These are phyloP conservation scores for Cinclus cinclus DNA, from an alignment of 2,113 vertebrate species.

Conservation along the genomic window DNA sequence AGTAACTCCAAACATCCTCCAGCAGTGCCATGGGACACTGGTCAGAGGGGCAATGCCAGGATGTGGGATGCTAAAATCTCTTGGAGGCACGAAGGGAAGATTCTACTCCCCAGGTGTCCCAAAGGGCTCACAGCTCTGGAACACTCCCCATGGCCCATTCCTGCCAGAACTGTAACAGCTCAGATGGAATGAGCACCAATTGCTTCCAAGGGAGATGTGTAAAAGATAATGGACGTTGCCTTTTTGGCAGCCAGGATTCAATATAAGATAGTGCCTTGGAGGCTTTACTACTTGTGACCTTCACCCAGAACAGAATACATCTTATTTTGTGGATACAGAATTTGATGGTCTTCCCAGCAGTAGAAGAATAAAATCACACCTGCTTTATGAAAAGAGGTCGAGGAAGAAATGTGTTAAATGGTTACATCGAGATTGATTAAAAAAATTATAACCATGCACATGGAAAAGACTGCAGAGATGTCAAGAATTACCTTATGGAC, in stretches of 20 bases:
- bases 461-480: background rate
- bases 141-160: background rate
- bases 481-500: background rate
- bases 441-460: background rate
- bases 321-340: constrained; percentile 40
- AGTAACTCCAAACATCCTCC: background rate
- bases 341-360: background rate
- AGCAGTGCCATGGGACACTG: background rate
- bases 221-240: constrained; percentile 50
- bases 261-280: constrained; percentile 40
- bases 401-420: constrained; percentile 7
- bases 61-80: background rate
- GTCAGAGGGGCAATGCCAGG: background rate
- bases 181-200: constrained; percentile 12
- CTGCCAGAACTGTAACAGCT: background rate
- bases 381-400: background rate
- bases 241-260: constrained; percentile 58
- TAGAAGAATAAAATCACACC: background rate
- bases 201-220: constrained; percentile 47
- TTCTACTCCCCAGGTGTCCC: background rate
- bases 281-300: constrained; percentile 66
- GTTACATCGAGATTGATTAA: background rate
- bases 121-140: background rate
- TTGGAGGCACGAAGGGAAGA: background rate
- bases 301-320: constrained; percentile 24